These are phyloP conservation scores for Tor tambroides DNA, from an alignment of 2,113 vertebrate genomes.

Conservation along the genomic window DNA sequence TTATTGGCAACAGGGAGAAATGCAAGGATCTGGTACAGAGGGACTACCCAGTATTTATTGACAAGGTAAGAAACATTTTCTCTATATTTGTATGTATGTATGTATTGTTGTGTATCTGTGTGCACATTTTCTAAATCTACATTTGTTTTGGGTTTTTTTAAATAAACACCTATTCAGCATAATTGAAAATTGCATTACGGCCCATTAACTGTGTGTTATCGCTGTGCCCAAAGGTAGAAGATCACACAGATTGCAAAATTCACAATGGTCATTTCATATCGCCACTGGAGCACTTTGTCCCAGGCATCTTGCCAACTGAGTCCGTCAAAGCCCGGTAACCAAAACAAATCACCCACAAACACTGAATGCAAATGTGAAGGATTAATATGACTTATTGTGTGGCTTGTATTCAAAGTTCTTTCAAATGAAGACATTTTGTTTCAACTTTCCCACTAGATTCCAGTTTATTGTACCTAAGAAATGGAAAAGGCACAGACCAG, in stretches of 20 bases:
- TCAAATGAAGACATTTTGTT: background rate
- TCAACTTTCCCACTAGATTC: conserved; percentile 78
- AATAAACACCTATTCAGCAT: background rate
- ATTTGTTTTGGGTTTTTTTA: background rate
- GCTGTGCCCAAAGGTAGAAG: conserved; percentile 80
- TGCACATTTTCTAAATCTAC: background rate
- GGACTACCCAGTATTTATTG: conserved; percentile 92
- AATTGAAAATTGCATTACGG: background rate
- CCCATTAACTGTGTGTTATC: background rate
- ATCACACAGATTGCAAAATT: conserved; percentile 89
- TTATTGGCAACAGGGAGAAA: conserved; percentile 91
- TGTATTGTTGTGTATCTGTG: too few relatives aligned
- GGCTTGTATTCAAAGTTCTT: background rate
- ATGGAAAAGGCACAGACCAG: conserved; percentile 90
- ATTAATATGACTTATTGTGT: background rate
- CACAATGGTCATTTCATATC: conserved; percentile 93
- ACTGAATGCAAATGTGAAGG: background rate
- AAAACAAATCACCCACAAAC: background rate
- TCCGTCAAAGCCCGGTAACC: conserved; percentile 89
- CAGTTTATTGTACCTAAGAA: conserved; percentile 92
- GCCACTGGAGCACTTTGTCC: conserved; percentile 90
- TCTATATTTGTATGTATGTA: too few relatives aligned
- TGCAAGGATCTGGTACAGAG: conserved; percentile 88
- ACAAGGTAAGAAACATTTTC: too few relatives aligned
- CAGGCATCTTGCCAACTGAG: conserved; percentile 89